Evolutionary conservation across 1,140 invertebrate species (phyloP), one percentile per base, ranked within the genome.

Genomic region (Drosophila dunni): DNA sequence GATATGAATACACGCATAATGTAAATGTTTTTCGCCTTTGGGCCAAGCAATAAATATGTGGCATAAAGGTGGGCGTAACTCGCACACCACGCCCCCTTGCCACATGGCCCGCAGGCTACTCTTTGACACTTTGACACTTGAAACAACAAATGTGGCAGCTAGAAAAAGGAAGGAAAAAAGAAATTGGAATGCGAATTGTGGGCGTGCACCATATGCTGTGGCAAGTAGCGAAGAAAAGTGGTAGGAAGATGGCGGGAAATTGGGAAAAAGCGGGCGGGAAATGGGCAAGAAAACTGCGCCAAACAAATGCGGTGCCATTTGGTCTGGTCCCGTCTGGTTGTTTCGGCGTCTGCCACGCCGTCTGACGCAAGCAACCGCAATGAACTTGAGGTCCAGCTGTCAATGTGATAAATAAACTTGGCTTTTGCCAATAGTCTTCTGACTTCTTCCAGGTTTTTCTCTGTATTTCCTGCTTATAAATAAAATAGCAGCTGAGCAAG

Each of bases 351-450:
- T 56, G 17, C 24, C 11, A 6, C 34, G 1, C n/a, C 11, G 42
- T 45, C 40, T 74, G 82, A 72, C 72, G 81, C 82, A 86, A 46
- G 34, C 24, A 73, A 81, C 81, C 81, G 81, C 79, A 85, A 81
- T 86, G 69, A 86, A 88, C 72, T 82, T 83, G 72, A 86, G 72
- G 72, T 53, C 83, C 57, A 77, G 79, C 83, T 86, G 83, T 88
- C 83, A 88, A 86, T 88, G 83, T 82, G 79, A 88, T 86, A 86
- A 88, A 86, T 82, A 86, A 86, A 82, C 79, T 88, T 79, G 71
- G 71, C 69, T 78, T 5, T 72, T 64, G 78, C 42, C 62, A 75
- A 48, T 56, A 24, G 60, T 11, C 10, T n/a, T 8, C 53, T 57
- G 36, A 20, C 20, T 10, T 29, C 5, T 29, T 11, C 61, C 15